Evolutionary conservation across 2,797 vertebrate species (phyloP).

Genomic region (Pelodytes ibericus): DNA sequence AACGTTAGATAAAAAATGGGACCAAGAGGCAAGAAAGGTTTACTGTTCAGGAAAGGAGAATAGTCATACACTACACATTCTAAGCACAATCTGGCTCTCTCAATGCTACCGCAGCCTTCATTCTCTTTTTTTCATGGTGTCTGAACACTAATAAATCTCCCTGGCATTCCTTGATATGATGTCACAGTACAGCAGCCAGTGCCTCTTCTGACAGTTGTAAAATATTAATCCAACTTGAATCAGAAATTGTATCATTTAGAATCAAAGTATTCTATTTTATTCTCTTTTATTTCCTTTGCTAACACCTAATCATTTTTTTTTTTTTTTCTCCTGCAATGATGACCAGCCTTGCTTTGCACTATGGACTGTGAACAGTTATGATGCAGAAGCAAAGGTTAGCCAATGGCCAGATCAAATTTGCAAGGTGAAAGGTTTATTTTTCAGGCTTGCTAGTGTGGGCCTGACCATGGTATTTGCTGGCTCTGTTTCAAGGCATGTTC

Average conservation of each 20-base stretch:
- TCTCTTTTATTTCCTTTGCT: constrained; percentile 17
- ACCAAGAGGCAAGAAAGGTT: constrained; percentile 26
- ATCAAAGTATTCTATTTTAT: constrained; percentile 35
- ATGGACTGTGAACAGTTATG: neutral
- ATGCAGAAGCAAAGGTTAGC: neutral
- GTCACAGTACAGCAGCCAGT: constrained; percentile 50
- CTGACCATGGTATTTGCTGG: neutral
- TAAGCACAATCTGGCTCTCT: constrained; percentile 23
- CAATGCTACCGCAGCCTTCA: constrained; percentile 22
- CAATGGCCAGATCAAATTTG: neutral
- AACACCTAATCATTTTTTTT: constrained; percentile 10
- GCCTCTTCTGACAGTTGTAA: constrained; percentile 44
- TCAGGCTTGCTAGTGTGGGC: neutral
- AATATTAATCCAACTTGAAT: constrained; percentile 48
- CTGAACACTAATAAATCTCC: constrained; percentile 54
- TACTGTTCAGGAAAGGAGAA: constrained; percentile 23
- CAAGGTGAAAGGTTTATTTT: neutral
- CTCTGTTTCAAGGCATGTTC: neutral
- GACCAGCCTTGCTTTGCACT: neutral
- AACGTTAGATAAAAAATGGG: constrained; percentile 17
- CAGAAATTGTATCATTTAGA: constrained; percentile 40
- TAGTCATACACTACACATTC: constrained; percentile 30
- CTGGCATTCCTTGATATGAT: constrained; percentile 49
- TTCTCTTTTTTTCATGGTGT: constrained; percentile 51
- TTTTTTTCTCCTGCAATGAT: neutral